phyloP scores from a whole-genome alignment of 2,797 vertebrate species.

The Microchirus variegatus region DNA sequence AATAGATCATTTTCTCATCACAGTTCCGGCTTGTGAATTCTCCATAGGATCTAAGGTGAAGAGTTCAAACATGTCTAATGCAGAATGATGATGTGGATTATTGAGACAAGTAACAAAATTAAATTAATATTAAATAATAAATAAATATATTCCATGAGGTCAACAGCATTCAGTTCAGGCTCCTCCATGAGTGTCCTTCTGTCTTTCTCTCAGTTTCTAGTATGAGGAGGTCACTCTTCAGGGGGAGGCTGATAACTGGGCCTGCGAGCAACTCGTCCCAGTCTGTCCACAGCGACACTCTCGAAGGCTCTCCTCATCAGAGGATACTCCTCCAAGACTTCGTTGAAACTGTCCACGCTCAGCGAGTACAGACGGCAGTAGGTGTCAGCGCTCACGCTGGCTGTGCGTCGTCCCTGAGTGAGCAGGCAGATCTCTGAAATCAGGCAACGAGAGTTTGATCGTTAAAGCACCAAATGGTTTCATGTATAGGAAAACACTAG shows the following conservation, averaged over 20 bases:
- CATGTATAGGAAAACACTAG: not conserved
- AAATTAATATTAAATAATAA: conserved; percentile 16
- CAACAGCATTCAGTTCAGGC: conserved; percentile 21
- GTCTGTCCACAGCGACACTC: conserved; percentile 90
- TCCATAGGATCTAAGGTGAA: conserved; percentile 5
- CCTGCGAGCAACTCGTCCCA: conserved; percentile 84
- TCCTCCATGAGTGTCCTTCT: not conserved
- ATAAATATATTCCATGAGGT: conserved; percentile 13
- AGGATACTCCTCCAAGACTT: conserved; percentile 95
- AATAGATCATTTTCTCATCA: not conserved
- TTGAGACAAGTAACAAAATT: conserved; percentile 18
- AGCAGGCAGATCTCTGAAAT: conserved; percentile 92
- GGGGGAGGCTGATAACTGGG: conserved; percentile 51
- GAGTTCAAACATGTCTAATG: conserved; percentile 13
- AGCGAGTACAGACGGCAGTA: conserved; percentile 96
- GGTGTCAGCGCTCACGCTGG: conserved; percentile 90
- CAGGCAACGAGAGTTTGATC: conserved; percentile 4
- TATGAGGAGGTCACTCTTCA: conserved; percentile 21
- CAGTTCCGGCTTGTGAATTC: conserved; percentile 3
- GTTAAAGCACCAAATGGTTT: not conserved
- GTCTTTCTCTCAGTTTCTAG: conserved; percentile 12
- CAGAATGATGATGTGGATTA: conserved; percentile 8
- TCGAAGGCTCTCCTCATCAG: conserved; percentile 95
- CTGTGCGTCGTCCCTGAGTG: conserved; percentile 90
- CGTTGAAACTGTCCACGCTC: conserved; percentile 93